Conservation (phyloP, 2,797 vertebrate genomes). For the Choloepus didactylus region DNA sequence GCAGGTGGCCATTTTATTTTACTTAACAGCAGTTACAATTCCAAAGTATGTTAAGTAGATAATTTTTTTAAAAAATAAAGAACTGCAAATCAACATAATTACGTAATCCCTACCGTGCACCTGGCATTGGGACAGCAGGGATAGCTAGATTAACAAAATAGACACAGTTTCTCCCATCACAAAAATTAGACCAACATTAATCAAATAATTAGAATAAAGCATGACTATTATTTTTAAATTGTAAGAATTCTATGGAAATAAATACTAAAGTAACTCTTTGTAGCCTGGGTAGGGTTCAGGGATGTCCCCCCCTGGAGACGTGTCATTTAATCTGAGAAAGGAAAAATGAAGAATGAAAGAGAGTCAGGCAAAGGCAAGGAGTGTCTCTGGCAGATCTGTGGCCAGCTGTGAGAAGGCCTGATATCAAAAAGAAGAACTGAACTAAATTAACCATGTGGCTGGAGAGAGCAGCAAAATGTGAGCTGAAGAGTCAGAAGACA, state of each 20-base stretch:
- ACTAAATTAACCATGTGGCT: conserved; percentile 6
- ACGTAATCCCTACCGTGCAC: not conserved
- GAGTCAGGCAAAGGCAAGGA: not conserved
- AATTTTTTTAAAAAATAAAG: no score
- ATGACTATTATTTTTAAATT: not conserved
- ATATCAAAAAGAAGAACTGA: not conserved
- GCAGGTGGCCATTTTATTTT: no score
- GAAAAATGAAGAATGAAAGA: not conserved
- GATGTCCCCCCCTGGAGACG: not conserved
- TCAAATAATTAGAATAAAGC: not conserved
- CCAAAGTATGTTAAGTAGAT: not conserved
- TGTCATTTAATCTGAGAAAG: not conserved
- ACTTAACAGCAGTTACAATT: not conserved
- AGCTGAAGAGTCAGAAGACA: not conserved
- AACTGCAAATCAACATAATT: not conserved
- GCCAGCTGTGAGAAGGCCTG: not conserved
- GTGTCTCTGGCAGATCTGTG: not conserved
- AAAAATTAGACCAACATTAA: not conserved
- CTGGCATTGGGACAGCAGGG: not conserved
- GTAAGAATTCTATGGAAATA: not conserved
- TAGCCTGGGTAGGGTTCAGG: not conserved
- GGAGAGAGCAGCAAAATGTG: conserved; percentile 34
- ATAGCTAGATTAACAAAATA: not conserved
- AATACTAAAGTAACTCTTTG: not conserved
- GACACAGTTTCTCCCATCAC: not conserved